phyloP scores from a whole-genome alignment of 2,113 vertebrate species.

The Anoura caudifer region DNA sequence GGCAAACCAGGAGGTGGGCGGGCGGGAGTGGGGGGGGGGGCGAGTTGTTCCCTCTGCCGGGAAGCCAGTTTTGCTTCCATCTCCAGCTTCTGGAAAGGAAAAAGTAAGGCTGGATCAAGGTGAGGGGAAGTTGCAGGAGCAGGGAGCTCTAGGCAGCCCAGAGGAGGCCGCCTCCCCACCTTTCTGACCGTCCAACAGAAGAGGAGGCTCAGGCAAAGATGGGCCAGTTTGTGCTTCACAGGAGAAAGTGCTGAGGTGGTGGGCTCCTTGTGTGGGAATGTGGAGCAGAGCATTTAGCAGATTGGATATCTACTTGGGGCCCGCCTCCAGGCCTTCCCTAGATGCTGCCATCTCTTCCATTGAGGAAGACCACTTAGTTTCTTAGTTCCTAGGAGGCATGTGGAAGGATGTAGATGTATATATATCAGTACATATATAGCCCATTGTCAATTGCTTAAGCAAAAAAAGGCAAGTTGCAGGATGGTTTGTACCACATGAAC shows the following conservation, averaged over 20 bases:
- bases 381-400: neutral
- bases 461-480: neutral
- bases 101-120: neutral
- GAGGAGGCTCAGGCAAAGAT: neutral
- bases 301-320: neutral
- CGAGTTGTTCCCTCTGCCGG: neutral
- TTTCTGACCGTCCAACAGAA: neutral
- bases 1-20: neutral
- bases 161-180: accelerated
- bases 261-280: neutral
- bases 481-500: neutral
- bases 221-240: neutral
- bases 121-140: neutral
- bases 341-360: neutral
- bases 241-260: neutral
- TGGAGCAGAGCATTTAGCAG: neutral
- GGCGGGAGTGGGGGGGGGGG: too few relatives aligned
- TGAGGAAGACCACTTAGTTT: neutral
- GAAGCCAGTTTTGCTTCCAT: neutral
- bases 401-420: neutral
- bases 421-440: neutral
- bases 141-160: neutral
- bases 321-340: neutral
- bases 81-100: constrained; percentile 13
- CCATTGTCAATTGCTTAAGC: neutral